phyloP scores from a whole-genome alignment of 2,113 vertebrate genomes.

The Symphodus melops region DNA sequence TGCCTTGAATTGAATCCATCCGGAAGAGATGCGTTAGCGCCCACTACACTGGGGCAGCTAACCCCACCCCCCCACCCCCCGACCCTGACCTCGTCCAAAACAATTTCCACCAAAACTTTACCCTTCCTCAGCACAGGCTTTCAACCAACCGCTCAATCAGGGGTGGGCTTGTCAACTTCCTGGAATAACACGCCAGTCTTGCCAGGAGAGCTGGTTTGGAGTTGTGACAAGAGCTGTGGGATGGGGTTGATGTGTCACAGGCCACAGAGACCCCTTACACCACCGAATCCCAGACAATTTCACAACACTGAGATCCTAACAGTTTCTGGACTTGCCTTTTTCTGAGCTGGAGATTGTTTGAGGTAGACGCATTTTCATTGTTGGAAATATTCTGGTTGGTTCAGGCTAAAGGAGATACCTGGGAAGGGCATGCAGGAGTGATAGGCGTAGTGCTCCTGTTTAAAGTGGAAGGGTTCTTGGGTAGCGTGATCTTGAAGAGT shows the following conservation, averaged over 20 bases:
- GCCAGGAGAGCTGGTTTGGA: slow-evolving; percentile 60
- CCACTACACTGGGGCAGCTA: slow-evolving; percentile 12
- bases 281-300: not conserved
- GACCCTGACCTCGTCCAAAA: slow-evolving; percentile 18
- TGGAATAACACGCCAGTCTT: slow-evolving; percentile 70
- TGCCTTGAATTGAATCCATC: slow-evolving; percentile 61
- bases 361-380: too few species aligned
- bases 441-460: too few species aligned
- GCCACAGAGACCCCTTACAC: slow-evolving; percentile 27
- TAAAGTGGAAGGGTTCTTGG: too few species aligned
- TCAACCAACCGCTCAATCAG: slow-evolving; percentile 8
- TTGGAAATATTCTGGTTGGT: too few species aligned
- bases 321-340: too few species aligned
- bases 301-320: too few species aligned
- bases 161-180: slow-evolving; percentile 65
- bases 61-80: too few species aligned
- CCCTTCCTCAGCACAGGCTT: slow-evolving; percentile 33
- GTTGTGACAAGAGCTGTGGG: slow-evolving; percentile 25
- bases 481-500: too few species aligned
- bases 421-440: too few species aligned
- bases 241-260: slow-evolving; percentile 60
- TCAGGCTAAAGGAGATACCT: too few species aligned
- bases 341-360: too few species aligned
- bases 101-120: slow-evolving; percentile 25
- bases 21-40: slow-evolving; percentile 33